A percentile compares a stretch with the other conserved stretches of the same genome.
Evolutionary conservation across 2,797 vertebrate genomes (phyloP).

Genomic region (Scolopax rusticola): DNA sequence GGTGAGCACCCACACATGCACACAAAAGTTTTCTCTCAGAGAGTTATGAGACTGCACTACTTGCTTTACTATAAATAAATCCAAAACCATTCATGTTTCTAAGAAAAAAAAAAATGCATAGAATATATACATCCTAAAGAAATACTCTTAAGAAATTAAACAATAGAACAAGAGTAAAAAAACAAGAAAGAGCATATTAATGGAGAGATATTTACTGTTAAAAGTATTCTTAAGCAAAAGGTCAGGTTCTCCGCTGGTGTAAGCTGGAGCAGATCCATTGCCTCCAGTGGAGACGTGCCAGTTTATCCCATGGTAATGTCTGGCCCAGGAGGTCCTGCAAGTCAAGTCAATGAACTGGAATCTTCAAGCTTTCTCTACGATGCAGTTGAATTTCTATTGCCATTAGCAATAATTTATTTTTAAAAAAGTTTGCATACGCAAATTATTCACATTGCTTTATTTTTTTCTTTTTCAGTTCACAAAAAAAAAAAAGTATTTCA

Average conservation of each 20-base stretch:
- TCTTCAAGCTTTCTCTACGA: neutral
- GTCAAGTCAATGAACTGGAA: neutral
- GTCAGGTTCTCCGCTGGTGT: neutral
- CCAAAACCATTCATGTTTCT: neutral
- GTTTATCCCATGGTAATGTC: neutral
- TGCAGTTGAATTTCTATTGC: neutral
- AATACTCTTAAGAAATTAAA: neutral
- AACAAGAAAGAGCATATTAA: neutral
- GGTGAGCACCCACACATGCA: fast-evolving
- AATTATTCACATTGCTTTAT: constrained; percentile 80
- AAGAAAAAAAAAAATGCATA: neutral
- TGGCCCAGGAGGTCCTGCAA: neutral
- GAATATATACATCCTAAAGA: neutral
- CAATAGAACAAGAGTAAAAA: neutral
- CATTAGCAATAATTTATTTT: neutral
- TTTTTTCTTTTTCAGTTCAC: constrained; percentile 76
- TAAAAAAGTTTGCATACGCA: constrained; percentile 76
- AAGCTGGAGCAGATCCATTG: neutral
- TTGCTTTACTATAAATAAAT: neutral
- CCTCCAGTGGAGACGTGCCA: neutral
- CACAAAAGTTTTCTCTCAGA: neutral
- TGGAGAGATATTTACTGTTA: neutral
- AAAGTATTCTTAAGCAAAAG: neutral
- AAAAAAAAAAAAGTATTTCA: constrained; percentile 73
- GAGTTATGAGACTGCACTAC: neutral